Percentiles rank a stretch among this genome's conserved stretches.
These are phyloP conservation scores for Chionoecetes opilio DNA, from an alignment of 1,140 invertebrate species.

Conservation along the genomic window DNA sequence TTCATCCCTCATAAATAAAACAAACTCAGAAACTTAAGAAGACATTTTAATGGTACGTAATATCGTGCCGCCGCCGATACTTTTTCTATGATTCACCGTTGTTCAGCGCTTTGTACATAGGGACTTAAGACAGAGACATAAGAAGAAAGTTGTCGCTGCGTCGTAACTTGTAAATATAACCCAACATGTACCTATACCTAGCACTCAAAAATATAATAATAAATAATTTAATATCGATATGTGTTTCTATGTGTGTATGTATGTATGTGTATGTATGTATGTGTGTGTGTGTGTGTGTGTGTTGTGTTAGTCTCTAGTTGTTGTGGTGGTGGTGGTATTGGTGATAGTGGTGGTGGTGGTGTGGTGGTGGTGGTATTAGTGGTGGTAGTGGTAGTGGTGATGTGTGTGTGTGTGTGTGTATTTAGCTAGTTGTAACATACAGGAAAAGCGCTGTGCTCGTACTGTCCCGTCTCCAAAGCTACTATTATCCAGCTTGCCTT, in stretches of 20 bases:
- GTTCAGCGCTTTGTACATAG: slow-evolving; percentile 9
- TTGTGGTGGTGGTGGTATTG: too few species aligned
- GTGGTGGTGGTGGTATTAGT: too few species aligned
- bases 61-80: background rate
- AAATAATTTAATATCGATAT: background rate
- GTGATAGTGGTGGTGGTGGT: too few species aligned
- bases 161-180: background rate
- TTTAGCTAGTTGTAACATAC: too few species aligned
- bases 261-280: background rate
- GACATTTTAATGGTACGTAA: background rate
- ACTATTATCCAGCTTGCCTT: too few species aligned
- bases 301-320: too few species aligned
- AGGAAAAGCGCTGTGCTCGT: too few species aligned
- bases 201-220: slow-evolving; percentile 6
- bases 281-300: too few species aligned
- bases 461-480: too few species aligned
- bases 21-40: background rate
- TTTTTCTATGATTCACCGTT: background rate
- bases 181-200: background rate
- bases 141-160: background rate
- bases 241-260: background rate
- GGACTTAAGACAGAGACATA: background rate
- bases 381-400: too few species aligned
- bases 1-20: background rate
- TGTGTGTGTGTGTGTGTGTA: too few species aligned